phyloP scores from a whole-genome alignment of 2,888 invertebrate genomes.

The Ctena decussata region DNA sequence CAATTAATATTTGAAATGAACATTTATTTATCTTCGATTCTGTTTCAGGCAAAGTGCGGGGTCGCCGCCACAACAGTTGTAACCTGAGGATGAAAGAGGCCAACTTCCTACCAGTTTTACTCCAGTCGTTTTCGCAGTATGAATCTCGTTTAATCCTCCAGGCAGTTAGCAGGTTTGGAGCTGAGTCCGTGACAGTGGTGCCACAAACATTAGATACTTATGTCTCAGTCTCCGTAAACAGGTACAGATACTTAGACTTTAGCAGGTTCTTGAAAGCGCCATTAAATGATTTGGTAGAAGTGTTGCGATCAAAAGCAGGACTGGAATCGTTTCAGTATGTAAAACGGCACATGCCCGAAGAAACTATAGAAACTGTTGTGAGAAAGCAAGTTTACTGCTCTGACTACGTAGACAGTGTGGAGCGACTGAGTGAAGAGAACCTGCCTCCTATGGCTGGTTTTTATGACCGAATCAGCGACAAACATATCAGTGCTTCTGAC shows the following conservation, averaged over 20 bases:
- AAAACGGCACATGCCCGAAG: neutral
- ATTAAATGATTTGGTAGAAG: neutral
- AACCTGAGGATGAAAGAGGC: slow-evolving; percentile 8
- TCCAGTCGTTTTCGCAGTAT: neutral
- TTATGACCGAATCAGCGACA: neutral
- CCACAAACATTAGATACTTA: slow-evolving; percentile 18
- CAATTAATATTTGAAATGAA: too few relatives aligned
- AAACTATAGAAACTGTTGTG: neutral
- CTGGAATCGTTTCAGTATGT: neutral
- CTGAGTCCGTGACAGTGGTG: neutral
- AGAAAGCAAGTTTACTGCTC: neutral
- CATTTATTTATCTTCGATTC: too few relatives aligned
- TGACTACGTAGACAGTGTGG: slow-evolving; percentile 12
- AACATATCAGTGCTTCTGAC: neutral
- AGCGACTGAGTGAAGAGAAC: neutral
- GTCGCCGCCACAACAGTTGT: neutral
- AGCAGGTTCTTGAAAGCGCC: slow-evolving; percentile 5
- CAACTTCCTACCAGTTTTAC: neutral
- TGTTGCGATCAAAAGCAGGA: neutral
- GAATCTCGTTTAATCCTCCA: slow-evolving; percentile 11
- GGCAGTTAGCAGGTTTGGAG: neutral
- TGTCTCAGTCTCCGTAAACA: neutral
- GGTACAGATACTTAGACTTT: slow-evolving; percentile 6
- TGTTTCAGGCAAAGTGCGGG: neutral
- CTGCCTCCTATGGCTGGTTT: slow-evolving; percentile 16